A percentile compares a stretch with the other conserved stretches of the same genome.
Evolutionary conservation across 2,113 vertebrate genomes (phyloP).

Genomic region (Chlamydotis undulata): DNA sequence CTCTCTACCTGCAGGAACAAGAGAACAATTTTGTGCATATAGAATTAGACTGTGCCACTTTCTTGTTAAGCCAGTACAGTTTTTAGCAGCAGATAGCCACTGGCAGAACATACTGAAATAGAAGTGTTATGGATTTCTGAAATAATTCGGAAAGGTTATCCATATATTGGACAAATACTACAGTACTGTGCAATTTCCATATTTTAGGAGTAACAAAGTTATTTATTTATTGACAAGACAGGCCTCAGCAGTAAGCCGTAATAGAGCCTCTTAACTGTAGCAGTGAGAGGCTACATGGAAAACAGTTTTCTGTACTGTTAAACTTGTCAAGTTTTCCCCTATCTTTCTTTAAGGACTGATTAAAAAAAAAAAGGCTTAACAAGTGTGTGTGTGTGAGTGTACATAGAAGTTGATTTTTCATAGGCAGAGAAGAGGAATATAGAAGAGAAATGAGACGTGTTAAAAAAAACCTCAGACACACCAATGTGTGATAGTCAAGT

Average conservation of each 20-base stretch:
- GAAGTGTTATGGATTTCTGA: neutral
- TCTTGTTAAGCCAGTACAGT: neutral
- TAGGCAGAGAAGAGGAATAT: neutral
- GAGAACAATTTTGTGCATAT: neutral
- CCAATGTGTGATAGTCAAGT: neutral
- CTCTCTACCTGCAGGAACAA: neutral
- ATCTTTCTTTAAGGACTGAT: neutral
- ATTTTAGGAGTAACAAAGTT: neutral
- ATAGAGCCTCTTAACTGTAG: neutral
- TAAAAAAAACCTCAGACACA: neutral
- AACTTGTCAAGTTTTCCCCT: neutral
- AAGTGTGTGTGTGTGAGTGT: no score
- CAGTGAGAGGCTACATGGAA: neutral
- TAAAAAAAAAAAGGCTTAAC: neutral
- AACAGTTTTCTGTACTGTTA: neutral
- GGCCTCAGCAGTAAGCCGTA: neutral
- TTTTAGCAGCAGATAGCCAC: neutral
- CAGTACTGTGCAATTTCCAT: neutral
- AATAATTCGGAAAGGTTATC: neutral
- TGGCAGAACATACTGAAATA: neutral
- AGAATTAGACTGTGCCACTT: neutral
- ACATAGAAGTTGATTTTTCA: neutral
- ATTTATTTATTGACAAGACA: neutral
- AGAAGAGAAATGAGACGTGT: neutral
- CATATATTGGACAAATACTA: neutral